Percentiles rank a stretch among this genome's conserved stretches.
Evolutionary conservation across 2,113 vertebrate species (phyloP).

Genomic region (Hypomesus transpacificus): DNA sequence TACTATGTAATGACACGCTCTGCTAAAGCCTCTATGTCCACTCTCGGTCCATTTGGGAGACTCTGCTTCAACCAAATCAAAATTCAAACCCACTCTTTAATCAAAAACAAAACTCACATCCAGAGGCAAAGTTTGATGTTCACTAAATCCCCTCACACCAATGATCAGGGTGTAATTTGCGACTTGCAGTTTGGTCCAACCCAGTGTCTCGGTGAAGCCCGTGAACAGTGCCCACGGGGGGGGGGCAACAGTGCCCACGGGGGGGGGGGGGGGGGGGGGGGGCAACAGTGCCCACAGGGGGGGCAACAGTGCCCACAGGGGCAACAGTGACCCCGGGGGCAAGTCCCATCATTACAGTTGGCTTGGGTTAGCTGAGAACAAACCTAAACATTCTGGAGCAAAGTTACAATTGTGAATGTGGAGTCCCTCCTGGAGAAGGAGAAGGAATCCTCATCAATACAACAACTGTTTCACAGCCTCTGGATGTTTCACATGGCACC

Average conservation of each 20-base stretch:
- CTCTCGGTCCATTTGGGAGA: conserved; percentile 52
- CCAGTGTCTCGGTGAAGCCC: conserved; percentile 15
- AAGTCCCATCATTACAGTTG: conserved; percentile 51
- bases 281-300: conserved; percentile 13
- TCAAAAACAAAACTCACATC: conserved; percentile 61
- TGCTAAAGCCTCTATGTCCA: conserved; percentile 63
- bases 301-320: conserved; percentile 13
- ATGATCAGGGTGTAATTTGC: conserved; percentile 63
- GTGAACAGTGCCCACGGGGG: conserved; percentile 26
- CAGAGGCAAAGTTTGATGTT: conserved; percentile 55
- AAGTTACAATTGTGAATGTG: conserved; percentile 34
- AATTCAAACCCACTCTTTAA: conserved; percentile 70
- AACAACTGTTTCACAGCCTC: conserved; percentile 23
- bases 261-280: too few relatives aligned
- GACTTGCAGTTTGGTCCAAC: conserved; percentile 55
- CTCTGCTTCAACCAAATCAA: conserved; percentile 65
- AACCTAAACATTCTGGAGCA: conserved; percentile 34
- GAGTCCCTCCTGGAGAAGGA: conserved; percentile 20
- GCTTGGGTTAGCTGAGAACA: conserved; percentile 23
- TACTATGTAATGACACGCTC: conserved; percentile 72
- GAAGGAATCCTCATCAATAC: conserved; percentile 30
- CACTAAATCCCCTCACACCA: conserved; percentile 52
- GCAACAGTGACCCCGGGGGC: conserved; percentile 25
- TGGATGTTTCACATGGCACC: conserved; percentile 22
- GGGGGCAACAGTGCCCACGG: conserved; percentile 25